Percentiles rank a stretch among this genome's conserved stretches.
phyloP scores from a whole-genome alignment of 2,113 vertebrate genomes.

The Prunella himalayana region DNA sequence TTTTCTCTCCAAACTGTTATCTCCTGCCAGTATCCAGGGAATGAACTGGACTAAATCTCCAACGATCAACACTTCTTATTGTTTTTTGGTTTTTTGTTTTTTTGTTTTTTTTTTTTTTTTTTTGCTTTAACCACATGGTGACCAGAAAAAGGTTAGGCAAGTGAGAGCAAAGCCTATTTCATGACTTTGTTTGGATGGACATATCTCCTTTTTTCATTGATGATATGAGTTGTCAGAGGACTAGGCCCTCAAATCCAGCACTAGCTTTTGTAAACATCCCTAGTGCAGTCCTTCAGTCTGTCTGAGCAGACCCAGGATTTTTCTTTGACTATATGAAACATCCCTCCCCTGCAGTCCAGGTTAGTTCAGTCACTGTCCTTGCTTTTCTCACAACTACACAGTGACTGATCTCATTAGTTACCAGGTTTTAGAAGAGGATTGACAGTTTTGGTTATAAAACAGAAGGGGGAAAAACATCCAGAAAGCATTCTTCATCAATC shows the following conservation, averaged over 20 bases:
- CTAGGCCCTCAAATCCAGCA: rapidly evolving
- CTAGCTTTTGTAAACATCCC: background rate
- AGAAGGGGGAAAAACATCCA: background rate
- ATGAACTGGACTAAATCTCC: background rate
- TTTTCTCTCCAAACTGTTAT: background rate
- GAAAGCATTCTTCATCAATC: background rate
- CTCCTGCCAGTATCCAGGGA: background rate
- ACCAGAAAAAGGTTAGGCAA: background rate
- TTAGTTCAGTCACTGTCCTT: background rate
- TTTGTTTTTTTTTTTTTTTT: background rate
- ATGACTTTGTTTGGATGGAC: background rate
- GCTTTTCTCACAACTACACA: background rate
- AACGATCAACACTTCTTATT: rapidly evolving
- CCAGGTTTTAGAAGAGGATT: background rate
- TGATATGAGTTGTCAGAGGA: background rate
- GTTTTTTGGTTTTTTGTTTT: rapidly evolving
- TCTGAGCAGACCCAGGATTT: background rate
- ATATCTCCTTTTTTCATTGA: background rate
- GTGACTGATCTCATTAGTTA: background rate
- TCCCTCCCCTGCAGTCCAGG: background rate
- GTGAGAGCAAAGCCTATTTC: background rate
- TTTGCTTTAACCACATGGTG: background rate
- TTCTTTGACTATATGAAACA: background rate
- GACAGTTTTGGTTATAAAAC: background rate
- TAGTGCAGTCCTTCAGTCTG: background rate